phyloP scores from a whole-genome alignment of 2,888 invertebrate species.

The Plagodis dolabraria region DNA sequence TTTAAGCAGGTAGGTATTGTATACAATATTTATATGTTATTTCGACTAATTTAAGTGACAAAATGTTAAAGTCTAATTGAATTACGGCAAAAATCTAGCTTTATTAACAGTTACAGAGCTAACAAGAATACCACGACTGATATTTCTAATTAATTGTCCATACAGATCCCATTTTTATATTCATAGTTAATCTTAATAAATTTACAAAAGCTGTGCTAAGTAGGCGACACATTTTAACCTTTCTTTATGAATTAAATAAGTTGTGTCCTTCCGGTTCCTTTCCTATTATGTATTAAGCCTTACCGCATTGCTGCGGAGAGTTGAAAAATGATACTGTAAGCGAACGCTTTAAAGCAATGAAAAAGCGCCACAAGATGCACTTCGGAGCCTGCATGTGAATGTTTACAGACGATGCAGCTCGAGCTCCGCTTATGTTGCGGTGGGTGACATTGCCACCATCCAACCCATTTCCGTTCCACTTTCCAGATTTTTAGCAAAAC shows the following conservation, averaged over 20 bases:
- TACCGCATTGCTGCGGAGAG: slow-evolving; percentile 16
- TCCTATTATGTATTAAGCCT: slow-evolving; percentile 11
- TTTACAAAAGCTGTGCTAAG: not conserved
- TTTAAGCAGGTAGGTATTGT: no score
- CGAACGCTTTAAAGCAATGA: slow-evolving; percentile 48
- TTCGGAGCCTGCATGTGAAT: slow-evolving; percentile 51
- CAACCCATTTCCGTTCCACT: slow-evolving; percentile 65
- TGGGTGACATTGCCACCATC: slow-evolving; percentile 51
- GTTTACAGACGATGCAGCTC: slow-evolving; percentile 51
- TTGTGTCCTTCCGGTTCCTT: not conserved
- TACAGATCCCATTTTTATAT: no score
- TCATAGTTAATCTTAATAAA: no score
- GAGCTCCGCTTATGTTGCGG: slow-evolving; percentile 56
- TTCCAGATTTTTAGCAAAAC: slow-evolving; percentile 65
- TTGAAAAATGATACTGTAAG: slow-evolving; percentile 47
- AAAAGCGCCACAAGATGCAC: slow-evolving; percentile 54
- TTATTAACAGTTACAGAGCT: no score
- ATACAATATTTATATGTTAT: no score
- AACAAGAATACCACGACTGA: no score
- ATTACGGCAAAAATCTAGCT: no score
- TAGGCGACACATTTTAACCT: not conserved
- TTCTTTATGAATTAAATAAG: not conserved
- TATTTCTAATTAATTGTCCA: no score
- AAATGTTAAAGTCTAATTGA: no score
- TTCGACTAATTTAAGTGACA: no score